A percentile compares a stretch with the other conserved stretches of the same genome.
Evolutionary conservation across 2,113 vertebrate genomes (phyloP).

Genomic region (Arothron firmamentum): DNA sequence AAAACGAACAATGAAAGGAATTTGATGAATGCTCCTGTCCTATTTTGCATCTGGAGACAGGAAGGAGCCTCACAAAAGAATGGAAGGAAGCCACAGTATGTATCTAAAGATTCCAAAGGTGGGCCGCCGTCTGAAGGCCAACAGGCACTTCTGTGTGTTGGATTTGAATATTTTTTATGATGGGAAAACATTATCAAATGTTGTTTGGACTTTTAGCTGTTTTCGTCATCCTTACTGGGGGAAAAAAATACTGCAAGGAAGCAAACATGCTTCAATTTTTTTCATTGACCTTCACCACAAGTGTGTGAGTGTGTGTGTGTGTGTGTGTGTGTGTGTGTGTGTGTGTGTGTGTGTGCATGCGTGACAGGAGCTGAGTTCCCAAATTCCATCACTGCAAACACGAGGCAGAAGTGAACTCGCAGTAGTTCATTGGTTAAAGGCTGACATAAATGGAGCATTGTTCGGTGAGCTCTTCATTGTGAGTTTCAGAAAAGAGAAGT

Average conservation of each 20-base stretch:
- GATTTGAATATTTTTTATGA: too few relatives aligned
- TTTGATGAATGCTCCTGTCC: neutral
- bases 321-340: too few relatives aligned
- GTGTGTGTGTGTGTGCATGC: too few relatives aligned
- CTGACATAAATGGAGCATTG: constrained; percentile 71
- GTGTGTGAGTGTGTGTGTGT: too few relatives aligned
- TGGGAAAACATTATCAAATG: too few relatives aligned
- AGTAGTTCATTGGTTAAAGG: constrained; percentile 70
- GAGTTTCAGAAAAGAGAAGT: constrained; percentile 57
- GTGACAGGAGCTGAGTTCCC: constrained; percentile 11
- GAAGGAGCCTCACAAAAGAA: constrained; percentile 58
- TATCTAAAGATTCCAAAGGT: neutral
- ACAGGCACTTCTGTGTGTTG: too few relatives aligned
- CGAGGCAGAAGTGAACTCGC: constrained; percentile 44
- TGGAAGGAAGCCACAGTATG: constrained; percentile 55
- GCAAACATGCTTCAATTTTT: too few relatives aligned
- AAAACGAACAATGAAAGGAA: neutral
- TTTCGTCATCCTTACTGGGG: too few relatives aligned
- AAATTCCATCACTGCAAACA: constrained; percentile 31
- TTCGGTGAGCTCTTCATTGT: constrained; percentile 73
- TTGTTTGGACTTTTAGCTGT: too few relatives aligned
- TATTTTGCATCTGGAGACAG: constrained; percentile 19
- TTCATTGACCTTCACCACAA: too few relatives aligned
- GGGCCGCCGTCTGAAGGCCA: too few relatives aligned
- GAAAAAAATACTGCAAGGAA: too few relatives aligned